These are phyloP conservation scores for Liparis tanakae DNA, from an alignment of 2,797 vertebrate species.

Conservation along the genomic window DNA sequence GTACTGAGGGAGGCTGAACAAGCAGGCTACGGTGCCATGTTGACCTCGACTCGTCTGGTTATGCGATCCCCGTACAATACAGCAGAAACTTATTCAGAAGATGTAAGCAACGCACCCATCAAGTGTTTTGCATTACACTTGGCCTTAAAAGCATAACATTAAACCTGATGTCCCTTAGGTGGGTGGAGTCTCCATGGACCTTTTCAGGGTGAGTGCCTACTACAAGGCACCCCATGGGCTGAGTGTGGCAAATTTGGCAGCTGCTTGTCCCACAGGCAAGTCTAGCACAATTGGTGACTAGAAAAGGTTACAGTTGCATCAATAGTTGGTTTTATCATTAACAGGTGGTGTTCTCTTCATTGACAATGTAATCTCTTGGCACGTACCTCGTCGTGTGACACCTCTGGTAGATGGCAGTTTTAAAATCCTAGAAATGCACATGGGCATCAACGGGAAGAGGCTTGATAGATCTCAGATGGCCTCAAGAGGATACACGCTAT, in stretches of 20 bases:
- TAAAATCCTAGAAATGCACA: slow-evolving; percentile 75
- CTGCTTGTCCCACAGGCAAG: slow-evolving; percentile 84
- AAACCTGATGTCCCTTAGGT: slow-evolving; percentile 66
- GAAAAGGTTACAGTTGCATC: not conserved
- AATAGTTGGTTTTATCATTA: not conserved
- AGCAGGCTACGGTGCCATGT: slow-evolving; percentile 81
- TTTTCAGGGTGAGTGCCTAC: slow-evolving; percentile 82
- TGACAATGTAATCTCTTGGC: slow-evolving; percentile 83
- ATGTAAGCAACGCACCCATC: slow-evolving; percentile 53
- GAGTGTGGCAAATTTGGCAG: slow-evolving; percentile 79
- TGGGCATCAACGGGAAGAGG: slow-evolving; percentile 84
- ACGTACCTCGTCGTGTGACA: slow-evolving; percentile 80
- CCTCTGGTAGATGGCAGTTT: slow-evolving; percentile 66
- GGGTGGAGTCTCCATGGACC: slow-evolving; percentile 82
- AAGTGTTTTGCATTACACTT: too few species aligned
- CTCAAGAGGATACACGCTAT: slow-evolving; percentile 76
- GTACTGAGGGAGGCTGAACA: slow-evolving; percentile 77
- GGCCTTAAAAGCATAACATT: too few species aligned
- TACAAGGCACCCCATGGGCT: slow-evolving; percentile 76
- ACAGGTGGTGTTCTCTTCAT: slow-evolving; percentile 83
- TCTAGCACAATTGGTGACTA: accelerated
- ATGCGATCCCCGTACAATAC: slow-evolving; percentile 81
- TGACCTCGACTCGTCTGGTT: slow-evolving; percentile 79
- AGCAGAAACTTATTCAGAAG: slow-evolving; percentile 74
- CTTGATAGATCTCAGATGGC: slow-evolving; percentile 79